Evolutionary conservation across 2,113 vertebrate genomes (phyloP).

Genomic region (Ceyx melanurus): DNA sequence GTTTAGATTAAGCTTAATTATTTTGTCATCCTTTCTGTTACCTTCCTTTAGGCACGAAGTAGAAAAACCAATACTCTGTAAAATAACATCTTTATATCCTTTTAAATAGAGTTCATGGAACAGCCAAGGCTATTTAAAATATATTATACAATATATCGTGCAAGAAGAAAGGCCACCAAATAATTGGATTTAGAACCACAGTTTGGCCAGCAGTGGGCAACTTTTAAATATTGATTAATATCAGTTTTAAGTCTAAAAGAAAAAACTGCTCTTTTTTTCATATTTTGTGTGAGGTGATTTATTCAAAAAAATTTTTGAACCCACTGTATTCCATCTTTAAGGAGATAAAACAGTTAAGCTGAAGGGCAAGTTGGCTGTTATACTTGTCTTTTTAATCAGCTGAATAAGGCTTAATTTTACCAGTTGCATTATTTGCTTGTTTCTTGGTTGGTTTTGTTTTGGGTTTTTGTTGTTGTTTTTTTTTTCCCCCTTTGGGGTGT

Average conservation of each 20-base stretch:
- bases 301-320: not conserved
- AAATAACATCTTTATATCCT: not conserved
- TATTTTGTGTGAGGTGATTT: not conserved
- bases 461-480: not conserved
- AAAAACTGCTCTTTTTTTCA: not conserved
- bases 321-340: not conserved
- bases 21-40: not conserved
- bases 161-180: not conserved
- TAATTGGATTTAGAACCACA: not conserved
- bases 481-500: too few species aligned
- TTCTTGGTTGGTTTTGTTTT: too few species aligned
- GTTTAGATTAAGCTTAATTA: not conserved
- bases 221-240: not conserved
- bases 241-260: not conserved
- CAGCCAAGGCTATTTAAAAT: not conserved
- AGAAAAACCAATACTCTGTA: not conserved
- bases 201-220: not conserved
- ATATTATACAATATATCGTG: not conserved
- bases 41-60: not conserved
- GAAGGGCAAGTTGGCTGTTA: not conserved
- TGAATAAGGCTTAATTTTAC: conserved; percentile 16
- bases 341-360: not conserved
- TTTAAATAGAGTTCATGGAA: not conserved
- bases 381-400: not conserved
- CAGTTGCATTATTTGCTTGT: not conserved